A percentile compares a stretch with the other conserved stretches of the same genome.
phyloP scores from a whole-genome alignment of 2,888 invertebrate genomes.

The Cactoblastis cactorum region DNA sequence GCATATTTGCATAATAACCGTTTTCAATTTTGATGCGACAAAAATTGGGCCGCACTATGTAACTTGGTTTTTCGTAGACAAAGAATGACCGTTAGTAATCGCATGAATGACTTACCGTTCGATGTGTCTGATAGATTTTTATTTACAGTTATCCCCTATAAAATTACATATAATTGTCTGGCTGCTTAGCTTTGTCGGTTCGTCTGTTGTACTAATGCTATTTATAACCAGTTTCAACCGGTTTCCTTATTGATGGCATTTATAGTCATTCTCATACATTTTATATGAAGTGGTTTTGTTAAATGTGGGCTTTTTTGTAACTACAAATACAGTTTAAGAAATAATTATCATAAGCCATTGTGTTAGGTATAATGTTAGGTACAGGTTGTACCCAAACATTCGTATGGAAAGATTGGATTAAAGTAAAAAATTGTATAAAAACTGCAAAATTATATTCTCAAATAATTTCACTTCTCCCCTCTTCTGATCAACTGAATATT shows the following conservation, averaged over 20 bases:
- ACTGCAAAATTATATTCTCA: too few species aligned
- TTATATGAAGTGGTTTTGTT: not conserved
- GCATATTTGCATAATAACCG: slow-evolving; percentile 39
- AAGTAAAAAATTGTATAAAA: too few species aligned
- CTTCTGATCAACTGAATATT: too few species aligned
- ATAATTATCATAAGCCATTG: too few species aligned
- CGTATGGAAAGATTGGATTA: too few species aligned
- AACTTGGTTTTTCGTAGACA: slow-evolving; percentile 21
- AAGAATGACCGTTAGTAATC: slow-evolving; percentile 45
- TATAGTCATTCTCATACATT: not conserved
- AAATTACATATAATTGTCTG: slow-evolving; percentile 40
- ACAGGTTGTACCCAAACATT: too few species aligned
- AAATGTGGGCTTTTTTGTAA: not conserved
- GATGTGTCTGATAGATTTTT: slow-evolving; percentile 32
- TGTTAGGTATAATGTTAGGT: too few species aligned
- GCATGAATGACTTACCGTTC: slow-evolving; percentile 47
- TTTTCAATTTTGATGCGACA: slow-evolving; percentile 33
- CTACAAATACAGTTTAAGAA: too few species aligned
- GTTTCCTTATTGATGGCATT: slow-evolving; percentile 5
- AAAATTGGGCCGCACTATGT: slow-evolving; percentile 23
- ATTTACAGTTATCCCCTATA: slow-evolving; percentile 43
- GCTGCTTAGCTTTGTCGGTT: slow-evolving; percentile 19
- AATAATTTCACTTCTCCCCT: too few species aligned
- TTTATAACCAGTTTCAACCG: slow-evolving; percentile 9
- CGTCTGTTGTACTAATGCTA: slow-evolving; percentile 13